Evolutionary conservation across 2,888 invertebrate genomes (phyloP).

Genomic region (Thymelicus lineola): DNA sequence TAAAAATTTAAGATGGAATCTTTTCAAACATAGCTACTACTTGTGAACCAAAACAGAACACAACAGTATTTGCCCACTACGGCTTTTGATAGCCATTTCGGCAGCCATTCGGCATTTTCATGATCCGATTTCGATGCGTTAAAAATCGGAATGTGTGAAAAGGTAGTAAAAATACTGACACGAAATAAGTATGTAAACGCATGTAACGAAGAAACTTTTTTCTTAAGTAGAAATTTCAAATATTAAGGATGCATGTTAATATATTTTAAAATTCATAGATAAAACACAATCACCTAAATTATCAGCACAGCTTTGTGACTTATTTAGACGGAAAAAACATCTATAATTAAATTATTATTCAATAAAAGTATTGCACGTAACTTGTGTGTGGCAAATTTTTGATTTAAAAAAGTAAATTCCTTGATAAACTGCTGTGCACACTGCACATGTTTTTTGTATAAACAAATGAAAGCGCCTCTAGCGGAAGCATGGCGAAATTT

Average conservation of each 20-base stretch:
- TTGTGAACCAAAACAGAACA: too few species aligned
- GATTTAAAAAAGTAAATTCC: neutral
- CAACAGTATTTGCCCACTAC: too few species aligned
- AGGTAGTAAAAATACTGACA: too few species aligned
- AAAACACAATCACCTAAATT: neutral
- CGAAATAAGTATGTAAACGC: too few species aligned
- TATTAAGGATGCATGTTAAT: neutral
- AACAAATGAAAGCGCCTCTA: neutral
- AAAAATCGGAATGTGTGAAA: too few species aligned
- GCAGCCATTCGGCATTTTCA: too few species aligned
- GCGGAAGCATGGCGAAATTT: neutral
- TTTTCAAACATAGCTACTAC: too few species aligned
- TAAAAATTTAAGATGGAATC: too few species aligned
- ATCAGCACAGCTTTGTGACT: neutral
- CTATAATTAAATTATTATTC: neutral
- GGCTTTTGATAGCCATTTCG: too few species aligned
- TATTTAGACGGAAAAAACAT: neutral
- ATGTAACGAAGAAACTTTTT: too few species aligned
- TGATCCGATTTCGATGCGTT: too few species aligned
- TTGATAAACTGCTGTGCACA: neutral
- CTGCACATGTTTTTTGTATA: neutral
- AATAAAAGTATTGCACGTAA: neutral
- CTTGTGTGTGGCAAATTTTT: neutral
- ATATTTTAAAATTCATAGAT: neutral
- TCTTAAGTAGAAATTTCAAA: too few species aligned